A percentile compares a stretch with the other conserved stretches of the same genome.
Conservation (phyloP, 2,113 vertebrate genomes). For the Vicugna pacos region DNA sequence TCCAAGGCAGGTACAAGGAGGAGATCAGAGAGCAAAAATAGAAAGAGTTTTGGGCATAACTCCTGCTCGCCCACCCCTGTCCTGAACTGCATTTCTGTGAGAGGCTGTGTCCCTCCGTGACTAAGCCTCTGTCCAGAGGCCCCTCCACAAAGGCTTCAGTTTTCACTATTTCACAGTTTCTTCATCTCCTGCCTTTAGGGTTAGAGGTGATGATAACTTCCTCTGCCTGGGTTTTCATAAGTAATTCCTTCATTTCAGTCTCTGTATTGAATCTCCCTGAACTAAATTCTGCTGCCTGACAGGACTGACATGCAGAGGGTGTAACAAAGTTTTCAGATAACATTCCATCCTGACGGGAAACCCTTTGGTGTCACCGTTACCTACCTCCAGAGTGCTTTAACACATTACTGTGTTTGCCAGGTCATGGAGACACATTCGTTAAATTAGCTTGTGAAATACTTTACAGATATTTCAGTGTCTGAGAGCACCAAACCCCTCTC, state of each 20-base stretch:
- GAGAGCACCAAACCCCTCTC: neutral
- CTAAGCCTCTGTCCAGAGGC: neutral
- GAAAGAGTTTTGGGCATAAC: neutral
- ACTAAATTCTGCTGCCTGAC: neutral
- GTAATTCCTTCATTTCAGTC: neutral
- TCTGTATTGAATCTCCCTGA: neutral
- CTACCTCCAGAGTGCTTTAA: neutral
- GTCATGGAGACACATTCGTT: neutral
- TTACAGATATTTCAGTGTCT: neutral
- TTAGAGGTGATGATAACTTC: neutral
- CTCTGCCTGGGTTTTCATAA: neutral
- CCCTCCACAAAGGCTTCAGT: neutral
- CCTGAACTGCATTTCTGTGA: neutral
- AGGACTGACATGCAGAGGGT: neutral
- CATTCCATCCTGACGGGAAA: conserved; percentile 5
- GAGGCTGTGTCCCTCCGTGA: neutral
- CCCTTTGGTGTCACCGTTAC: neutral
- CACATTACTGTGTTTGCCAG: neutral
- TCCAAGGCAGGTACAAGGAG: neutral
- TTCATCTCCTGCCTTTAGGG: neutral
- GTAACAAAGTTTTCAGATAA: neutral
- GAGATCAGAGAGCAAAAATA: neutral
- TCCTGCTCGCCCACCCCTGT: neutral
- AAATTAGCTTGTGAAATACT: neutral
- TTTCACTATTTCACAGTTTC: neutral